These are phyloP conservation scores for Tachycineta bicolor DNA, from an alignment of 2,113 vertebrate genomes.

Conservation along the genomic window DNA sequence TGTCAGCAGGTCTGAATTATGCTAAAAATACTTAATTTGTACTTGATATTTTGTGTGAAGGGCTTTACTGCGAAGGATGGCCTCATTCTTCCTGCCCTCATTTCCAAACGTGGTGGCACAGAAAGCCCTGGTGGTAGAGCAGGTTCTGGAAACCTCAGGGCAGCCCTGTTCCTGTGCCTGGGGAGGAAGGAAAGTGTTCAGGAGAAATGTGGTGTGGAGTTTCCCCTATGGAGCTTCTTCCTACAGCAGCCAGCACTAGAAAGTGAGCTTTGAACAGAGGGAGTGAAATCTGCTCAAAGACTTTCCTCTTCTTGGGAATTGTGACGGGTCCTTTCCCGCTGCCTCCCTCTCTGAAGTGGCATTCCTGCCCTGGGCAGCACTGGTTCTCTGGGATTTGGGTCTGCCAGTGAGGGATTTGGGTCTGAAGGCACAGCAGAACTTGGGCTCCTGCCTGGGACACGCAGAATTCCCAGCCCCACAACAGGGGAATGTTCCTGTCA, in stretches of 20 bases:
- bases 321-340: neutral
- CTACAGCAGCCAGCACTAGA: neutral
- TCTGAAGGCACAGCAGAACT: neutral
- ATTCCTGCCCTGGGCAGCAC: neutral
- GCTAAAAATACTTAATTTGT: neutral
- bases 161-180: neutral
- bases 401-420: neutral
- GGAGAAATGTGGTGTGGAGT: neutral
- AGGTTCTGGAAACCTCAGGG: neutral
- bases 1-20: slow-evolving; percentile 35
- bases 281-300: neutral
- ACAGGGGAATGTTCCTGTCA: neutral
- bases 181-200: neutral
- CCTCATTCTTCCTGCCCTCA: neutral
- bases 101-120: neutral
- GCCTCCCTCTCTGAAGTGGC: neutral
- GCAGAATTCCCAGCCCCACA: neutral
- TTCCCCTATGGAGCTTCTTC: neutral
- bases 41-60: neutral
- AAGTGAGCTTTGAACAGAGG: accelerated
- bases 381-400: neutral
- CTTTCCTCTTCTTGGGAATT: neutral
- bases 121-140: neutral
- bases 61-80: neutral
- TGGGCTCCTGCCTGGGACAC: neutral